Percentiles rank a stretch among this genome's conserved stretches.
Conservation (phyloP, 2,888 invertebrate species). For the Phania funesta region DNA sequence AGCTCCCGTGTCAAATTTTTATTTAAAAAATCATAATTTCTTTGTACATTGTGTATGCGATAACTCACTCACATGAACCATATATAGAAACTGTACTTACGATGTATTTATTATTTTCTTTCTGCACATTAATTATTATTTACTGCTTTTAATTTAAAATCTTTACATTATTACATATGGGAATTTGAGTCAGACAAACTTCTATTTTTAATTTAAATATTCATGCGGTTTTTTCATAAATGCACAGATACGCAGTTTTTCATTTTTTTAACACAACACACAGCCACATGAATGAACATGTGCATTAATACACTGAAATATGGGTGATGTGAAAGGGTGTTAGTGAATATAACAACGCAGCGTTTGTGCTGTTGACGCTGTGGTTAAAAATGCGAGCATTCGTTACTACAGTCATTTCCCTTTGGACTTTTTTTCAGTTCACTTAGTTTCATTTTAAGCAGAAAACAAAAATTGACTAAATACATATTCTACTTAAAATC, state of each 20-base stretch:
- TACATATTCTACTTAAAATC: not conserved
- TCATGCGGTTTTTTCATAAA: conserved; percentile 12
- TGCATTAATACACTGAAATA: not conserved
- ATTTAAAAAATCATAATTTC: too few species aligned
- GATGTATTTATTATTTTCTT: not conserved
- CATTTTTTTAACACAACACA: not conserved
- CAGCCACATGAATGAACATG: not conserved
- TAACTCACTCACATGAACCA: not conserved
- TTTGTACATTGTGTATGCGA: not conserved
- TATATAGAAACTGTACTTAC: not conserved
- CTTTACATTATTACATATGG: conserved; percentile 41
- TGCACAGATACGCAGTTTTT: not conserved
- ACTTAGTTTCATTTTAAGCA: not conserved
- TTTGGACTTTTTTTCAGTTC: conserved; percentile 1
- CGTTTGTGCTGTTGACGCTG: conserved; percentile 31
- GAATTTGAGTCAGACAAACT: conserved; percentile 18
- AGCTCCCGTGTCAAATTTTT: too few species aligned
- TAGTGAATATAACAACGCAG: not conserved
- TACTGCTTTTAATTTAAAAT: conserved; percentile 46
- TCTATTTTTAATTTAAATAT: conserved; percentile 35
- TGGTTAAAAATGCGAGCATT: conserved; percentile 27
- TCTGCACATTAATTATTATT: conserved; percentile 31
- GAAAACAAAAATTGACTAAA: not conserved
- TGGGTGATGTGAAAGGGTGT: not conserved
- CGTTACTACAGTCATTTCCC: not conserved